Percentiles rank a stretch among this genome's conserved stretches.
Evolutionary conservation across 2,113 vertebrate species (phyloP).

Genomic region (Cavia porcellus): DNA sequence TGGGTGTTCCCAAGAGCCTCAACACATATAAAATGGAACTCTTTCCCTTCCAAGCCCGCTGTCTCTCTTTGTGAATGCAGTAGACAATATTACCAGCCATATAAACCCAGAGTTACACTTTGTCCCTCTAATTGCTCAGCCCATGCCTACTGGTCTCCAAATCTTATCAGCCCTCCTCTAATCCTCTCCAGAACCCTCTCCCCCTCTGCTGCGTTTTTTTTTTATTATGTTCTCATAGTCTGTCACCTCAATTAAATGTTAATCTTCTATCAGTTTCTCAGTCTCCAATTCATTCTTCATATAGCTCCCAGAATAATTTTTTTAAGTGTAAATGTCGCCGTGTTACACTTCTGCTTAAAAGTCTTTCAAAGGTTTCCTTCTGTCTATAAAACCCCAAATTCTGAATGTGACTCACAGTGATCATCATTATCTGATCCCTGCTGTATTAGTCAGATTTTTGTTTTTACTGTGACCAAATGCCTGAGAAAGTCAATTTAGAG

Average conservation of each 20-base stretch:
- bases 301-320: background rate
- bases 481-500: background rate
- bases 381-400: background rate
- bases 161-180: background rate
- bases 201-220: background rate
- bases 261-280: background rate
- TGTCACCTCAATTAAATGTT: background rate
- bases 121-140: background rate
- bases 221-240: background rate
- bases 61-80: background rate
- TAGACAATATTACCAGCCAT: background rate
- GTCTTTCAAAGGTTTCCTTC: background rate
- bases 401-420: background rate
- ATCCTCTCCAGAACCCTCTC: background rate
- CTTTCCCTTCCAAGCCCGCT: background rate
- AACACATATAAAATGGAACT: background rate
- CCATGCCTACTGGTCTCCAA: background rate
- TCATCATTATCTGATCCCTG: background rate
- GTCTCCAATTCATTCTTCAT: conserved; percentile 14
- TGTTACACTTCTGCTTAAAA: background rate
- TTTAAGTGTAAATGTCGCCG: conserved; percentile 45
- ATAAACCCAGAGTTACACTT: background rate
- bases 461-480: background rate
- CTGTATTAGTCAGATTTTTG: background rate
- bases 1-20: background rate